Conservation (phyloP, 1,140 invertebrate genomes). For the Drosophila mauritiana region DNA sequence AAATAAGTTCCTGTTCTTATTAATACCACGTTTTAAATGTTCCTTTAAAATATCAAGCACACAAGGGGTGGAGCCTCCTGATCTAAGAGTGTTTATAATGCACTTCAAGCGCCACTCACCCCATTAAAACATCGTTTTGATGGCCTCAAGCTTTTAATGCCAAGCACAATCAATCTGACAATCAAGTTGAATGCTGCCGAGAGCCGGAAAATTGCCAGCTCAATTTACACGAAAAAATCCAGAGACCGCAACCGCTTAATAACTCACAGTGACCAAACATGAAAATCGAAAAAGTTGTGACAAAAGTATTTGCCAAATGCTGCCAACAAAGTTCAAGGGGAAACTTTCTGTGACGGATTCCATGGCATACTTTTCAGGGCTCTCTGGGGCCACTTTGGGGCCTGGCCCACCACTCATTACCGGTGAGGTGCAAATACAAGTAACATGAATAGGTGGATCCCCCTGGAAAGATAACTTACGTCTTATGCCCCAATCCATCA, state of each 20-base stretch:
- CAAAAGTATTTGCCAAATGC: constrained; percentile 35
- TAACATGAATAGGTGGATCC: neutral
- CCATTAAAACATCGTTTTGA: constrained; percentile 26
- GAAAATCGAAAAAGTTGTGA: constrained; percentile 36
- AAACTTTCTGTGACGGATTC: constrained; percentile 25
- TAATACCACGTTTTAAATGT: neutral
- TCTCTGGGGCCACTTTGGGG: constrained; percentile 7
- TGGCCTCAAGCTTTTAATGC: constrained; percentile 22
- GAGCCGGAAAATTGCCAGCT: constrained; percentile 25
- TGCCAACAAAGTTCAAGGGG: constrained; percentile 18
- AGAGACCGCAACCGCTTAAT: constrained; percentile 39
- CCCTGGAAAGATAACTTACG: constrained; percentile 87
- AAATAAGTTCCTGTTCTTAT: too few species aligned
- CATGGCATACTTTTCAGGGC: constrained; percentile 53
- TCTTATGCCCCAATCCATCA: constrained; percentile 93
- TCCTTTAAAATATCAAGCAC: neutral
- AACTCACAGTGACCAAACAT: constrained; percentile 15
- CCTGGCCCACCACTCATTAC: constrained; percentile 40
- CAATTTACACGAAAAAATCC: constrained; percentile 25
- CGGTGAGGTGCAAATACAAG: constrained; percentile 6
- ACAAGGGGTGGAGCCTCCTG: neutral
- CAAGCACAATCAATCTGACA: constrained; percentile 31
- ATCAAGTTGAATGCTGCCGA: constrained; percentile 17
- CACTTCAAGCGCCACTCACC: constrained; percentile 9
- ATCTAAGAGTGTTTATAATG: constrained; percentile 1